Evolutionary conservation across 2,888 invertebrate species (phyloP).

Genomic region (Barypeithes pellucidus): DNA sequence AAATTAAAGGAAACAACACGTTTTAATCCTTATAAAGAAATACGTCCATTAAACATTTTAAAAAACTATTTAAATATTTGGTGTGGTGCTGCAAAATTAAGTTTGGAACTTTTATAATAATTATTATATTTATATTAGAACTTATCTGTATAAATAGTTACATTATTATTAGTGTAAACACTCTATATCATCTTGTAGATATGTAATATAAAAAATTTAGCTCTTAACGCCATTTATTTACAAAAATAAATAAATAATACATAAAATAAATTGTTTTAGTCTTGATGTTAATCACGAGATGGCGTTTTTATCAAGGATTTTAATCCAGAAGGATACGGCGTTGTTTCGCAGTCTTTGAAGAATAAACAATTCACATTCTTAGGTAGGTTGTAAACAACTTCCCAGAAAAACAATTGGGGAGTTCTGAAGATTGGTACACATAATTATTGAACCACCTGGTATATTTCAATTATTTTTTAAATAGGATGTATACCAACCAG

Average conservation of each 20-base stretch:
- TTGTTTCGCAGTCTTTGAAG: too few species aligned
- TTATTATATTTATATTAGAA: constrained; percentile 56
- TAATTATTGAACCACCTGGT: too few species aligned
- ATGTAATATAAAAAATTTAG: constrained; percentile 64
- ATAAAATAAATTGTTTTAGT: constrained; percentile 1
- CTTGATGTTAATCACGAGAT: too few species aligned
- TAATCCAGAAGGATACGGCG: too few species aligned
- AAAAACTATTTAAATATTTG: constrained; percentile 58
- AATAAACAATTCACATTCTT: too few species aligned
- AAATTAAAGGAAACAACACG: constrained; percentile 34
- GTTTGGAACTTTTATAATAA: constrained; percentile 57
- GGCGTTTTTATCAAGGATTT: too few species aligned
- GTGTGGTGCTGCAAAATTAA: constrained; percentile 67
- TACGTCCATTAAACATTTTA: constrained; percentile 64
- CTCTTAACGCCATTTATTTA: constrained; percentile 65
- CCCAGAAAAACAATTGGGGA: too few species aligned
- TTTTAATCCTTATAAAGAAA: constrained; percentile 58
- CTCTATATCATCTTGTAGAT: constrained; percentile 69
- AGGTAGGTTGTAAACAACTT: too few species aligned
- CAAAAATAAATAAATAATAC: constrained; percentile 56
- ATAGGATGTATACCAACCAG: too few species aligned
- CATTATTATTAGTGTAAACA: constrained; percentile 32
- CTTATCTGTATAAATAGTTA: constrained; percentile 52
- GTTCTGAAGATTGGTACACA: too few species aligned
- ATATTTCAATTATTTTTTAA: too few species aligned